Base-by-base conservation (phyloP, 2,113 vertebrate species). In the Alligator sinensis region DNA sequence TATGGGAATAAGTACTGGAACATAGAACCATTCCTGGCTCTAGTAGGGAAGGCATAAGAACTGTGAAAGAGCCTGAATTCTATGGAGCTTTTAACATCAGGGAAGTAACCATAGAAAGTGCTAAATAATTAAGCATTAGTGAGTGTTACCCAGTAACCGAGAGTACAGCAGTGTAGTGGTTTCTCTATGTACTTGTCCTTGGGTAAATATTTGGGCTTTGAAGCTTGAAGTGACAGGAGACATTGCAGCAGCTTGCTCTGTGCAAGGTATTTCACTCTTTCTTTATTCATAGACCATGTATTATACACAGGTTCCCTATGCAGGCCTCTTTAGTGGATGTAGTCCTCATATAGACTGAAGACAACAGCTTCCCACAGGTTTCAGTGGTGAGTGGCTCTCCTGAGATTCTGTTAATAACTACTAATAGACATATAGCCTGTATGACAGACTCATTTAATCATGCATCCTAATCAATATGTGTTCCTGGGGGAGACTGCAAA, bases 121-220 rank as follows among this genome's bases (percentile, higher is more conserved):
- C 91, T 91, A 95, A 97, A 96, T 97, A 96, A 96, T 95, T 80
- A 94, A 96, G 93, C 87, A 79, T 92, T 94, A 3, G 58, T 77
- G 79, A 87, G 70, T 27, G 95, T 95, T 95, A 82, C 95, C 84
- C 92, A 85, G 96, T 92, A 87, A 96, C 95, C 78, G 62, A 91
- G 92, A 92, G 95, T 47, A 74, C 88, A 90, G 88, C 78, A 89
- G 86, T 68, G 68, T 88, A 92, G 88, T n/a, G 80, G 57, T 94
- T 94, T 94, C 90, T 90, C 90, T 92, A 90, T 89, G 82, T 83
- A 82, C 86, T 85, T 89, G 90, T 62, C 60, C 80, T 93, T 96
- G 84, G 68, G 96, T 96, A 97, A 97, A 96, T 95, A 97, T 95
- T 96, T 94, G 92, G 96, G 90, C 92, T 97, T 97, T 94, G 96